Conservation (phyloP, 2,113 vertebrate species). For the Hiodon alosoides region DNA sequence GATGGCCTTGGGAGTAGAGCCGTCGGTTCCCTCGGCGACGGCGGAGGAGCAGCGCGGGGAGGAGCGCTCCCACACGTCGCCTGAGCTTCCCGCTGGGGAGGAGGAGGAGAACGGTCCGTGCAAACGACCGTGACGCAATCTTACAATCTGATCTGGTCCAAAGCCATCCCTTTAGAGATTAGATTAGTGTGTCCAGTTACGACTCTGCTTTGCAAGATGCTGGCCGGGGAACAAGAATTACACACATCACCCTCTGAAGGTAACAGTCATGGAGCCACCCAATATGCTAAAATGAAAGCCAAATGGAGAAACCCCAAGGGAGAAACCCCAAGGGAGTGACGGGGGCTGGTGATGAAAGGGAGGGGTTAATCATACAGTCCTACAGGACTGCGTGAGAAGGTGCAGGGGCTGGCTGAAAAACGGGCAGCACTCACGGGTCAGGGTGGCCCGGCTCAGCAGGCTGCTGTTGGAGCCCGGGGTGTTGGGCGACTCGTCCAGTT, state of each 20-base stretch:
- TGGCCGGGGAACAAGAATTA: background rate
- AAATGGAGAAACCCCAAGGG: background rate
- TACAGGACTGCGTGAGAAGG: background rate
- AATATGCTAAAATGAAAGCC: background rate
- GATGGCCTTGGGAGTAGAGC: slow-evolving; percentile 83
- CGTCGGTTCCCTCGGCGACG: slow-evolving; percentile 56
- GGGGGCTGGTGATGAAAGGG: background rate
- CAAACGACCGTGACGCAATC: background rate
- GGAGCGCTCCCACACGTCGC: slow-evolving; percentile 61
- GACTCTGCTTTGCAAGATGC: background rate
- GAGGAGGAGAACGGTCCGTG: slow-evolving; percentile 40
- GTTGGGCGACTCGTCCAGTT: slow-evolving; percentile 66
- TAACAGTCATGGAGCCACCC: background rate
- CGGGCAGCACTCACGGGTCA: slow-evolving; percentile 55
- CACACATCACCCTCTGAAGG: too few species aligned
- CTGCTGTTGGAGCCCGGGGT: slow-evolving; percentile 57
- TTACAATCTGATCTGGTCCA: too few species aligned
- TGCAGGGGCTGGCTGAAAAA: background rate
- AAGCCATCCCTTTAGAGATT: too few species aligned
- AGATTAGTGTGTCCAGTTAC: background rate
- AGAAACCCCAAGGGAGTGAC: background rate
- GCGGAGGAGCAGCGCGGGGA: slow-evolving; percentile 50
- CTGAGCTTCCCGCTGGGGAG: slow-evolving; percentile 68
- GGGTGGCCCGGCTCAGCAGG: slow-evolving; percentile 52
- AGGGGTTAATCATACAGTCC: background rate